A percentile compares a stretch with the other conserved stretches of the same genome.
phyloP scores from a whole-genome alignment of 2,113 vertebrate species.

The Anoplopoma fimbria region DNA sequence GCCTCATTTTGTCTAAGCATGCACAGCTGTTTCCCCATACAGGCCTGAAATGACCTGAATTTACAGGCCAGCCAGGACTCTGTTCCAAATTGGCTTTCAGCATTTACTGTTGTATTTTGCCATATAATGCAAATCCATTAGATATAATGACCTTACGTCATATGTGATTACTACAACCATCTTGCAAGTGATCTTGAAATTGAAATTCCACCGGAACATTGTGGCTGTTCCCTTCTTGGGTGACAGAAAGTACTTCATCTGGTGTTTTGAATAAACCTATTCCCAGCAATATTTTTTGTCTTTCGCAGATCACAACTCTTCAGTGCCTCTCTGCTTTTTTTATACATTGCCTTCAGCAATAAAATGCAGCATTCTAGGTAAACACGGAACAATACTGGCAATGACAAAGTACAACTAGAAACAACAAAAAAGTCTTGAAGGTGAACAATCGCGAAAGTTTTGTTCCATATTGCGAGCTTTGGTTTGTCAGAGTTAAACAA shows the following conservation, averaged over 20 bases:
- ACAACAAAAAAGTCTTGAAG: conserved; percentile 24
- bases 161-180: conserved; percentile 25
- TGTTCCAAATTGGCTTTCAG: conserved; percentile 31
- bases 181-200: conserved; percentile 26
- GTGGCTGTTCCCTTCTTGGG: background rate
- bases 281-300: background rate
- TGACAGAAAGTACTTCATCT: background rate
- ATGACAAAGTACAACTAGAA: background rate
- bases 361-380: conserved; percentile 19
- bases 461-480: conserved; percentile 14
- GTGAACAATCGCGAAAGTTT: conserved; percentile 31
- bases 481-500: conserved; percentile 27
- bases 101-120: conserved; percentile 27
- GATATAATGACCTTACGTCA: conserved; percentile 27
- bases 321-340: conserved; percentile 41
- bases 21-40: conserved; percentile 57
- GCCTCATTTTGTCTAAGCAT: conserved; percentile 43
- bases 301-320: conserved; percentile 17
- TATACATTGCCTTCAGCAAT: conserved; percentile 34
- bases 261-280: background rate
- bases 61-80: conserved; percentile 7
- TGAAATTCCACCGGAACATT: background rate
- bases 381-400: conserved; percentile 21
- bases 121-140: conserved; percentile 24
- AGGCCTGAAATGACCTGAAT: conserved; percentile 47